Evolutionary conservation across 1,140 invertebrate species (phyloP), one percentile per base, ranked within the genome.

Genomic region (Orchesella cincta): DNA sequence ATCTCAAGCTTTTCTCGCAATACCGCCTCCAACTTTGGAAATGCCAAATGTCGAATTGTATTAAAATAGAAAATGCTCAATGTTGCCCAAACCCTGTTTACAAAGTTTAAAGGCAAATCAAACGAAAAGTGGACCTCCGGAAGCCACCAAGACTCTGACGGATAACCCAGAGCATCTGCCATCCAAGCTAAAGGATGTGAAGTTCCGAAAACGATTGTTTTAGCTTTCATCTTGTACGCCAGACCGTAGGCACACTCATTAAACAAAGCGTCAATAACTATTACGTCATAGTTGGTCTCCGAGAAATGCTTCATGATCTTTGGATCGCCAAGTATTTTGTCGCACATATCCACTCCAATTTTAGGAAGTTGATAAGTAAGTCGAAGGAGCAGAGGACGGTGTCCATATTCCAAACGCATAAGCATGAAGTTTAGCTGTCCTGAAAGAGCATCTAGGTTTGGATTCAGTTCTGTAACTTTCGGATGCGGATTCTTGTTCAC

Each of bases 241-340:
- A 80, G 23, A 1, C 70, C 70, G 29, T 74, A 76, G n/a, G 67
- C 76, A 76, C 81, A 83, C 70, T 83, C 82, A 62, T 82, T 83
- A 77, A 83, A 83, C 74, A 84, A 81, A 29, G 77, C 81, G 1
- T 83, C 83, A n/a, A 85, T 76, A 20, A 85, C 78, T 12, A 85
- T 81, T 0, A 85, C 64, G 75, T 85, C 84, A 51, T 84, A 84
- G 39, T 5, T 26, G 64, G 20, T 46, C 3, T 72, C 57, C 23
- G 71, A 71, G 12, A 79, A 34, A 62, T 29, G 77, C 0, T 57
- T n/a, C 12, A 23, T 1, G 1, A 54, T 54, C 20, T 77, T 57
- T 52, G 34, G 18, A 39, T 67, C 35, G 0, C 70, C 29, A 0
- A 82, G 28, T 16, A 79, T 3, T 1, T 20, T 12, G 33, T 80